Base-by-base conservation (phyloP, 2,113 vertebrate genomes). In the Myrmophylax atrothorax region DNA sequence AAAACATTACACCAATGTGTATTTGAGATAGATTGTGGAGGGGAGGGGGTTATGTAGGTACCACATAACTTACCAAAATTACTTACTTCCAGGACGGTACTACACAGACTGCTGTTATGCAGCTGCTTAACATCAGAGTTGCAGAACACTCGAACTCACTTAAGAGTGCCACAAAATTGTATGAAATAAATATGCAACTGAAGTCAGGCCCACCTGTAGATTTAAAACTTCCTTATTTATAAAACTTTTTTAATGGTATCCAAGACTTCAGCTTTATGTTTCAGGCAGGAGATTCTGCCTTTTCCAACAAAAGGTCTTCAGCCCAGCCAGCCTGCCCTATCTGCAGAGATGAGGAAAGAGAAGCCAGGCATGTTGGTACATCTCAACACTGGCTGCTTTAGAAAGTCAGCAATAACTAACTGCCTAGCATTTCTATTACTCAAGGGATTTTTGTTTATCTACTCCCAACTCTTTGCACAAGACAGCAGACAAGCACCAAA, bases 41-140 rank as follows among this genome's bases (percentile, higher is more conserved):
- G 8, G 0, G 3, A 3, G 31, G 7, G 5, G 20, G 3, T 6
- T 26, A 4, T 33, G 22, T 31, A 60, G 16, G 26, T 55, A 68
- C 10, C 55, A 63, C 44, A 46, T 70, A 62, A 52, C 28, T 35
- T 63, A 33, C 25, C 29, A 68, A 68, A 95, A 63, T 53, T 31
- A 70, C 69, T 73, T 20, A 49, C 26, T 84, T 87, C 17, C 31
- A 90, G 40, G 7, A 9, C 64, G 49, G 50, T 70, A 49, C 42
- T 56, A 55, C 35, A 18, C 3, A 8, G 16, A 84, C 5, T 25
- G 17, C 22, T 68, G 28, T 53, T 69, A 69, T 0, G 5, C 40
- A 89, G 60, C 55, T 75, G 20, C 40, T 67, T 53, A 82, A 42
- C 15, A 24, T 25, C 5, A 79, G 12, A 56, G 66, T 8, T 84